phyloP scores from a whole-genome alignment of 2,113 vertebrate genomes.

The Chaenocephalus aceratus region DNA sequence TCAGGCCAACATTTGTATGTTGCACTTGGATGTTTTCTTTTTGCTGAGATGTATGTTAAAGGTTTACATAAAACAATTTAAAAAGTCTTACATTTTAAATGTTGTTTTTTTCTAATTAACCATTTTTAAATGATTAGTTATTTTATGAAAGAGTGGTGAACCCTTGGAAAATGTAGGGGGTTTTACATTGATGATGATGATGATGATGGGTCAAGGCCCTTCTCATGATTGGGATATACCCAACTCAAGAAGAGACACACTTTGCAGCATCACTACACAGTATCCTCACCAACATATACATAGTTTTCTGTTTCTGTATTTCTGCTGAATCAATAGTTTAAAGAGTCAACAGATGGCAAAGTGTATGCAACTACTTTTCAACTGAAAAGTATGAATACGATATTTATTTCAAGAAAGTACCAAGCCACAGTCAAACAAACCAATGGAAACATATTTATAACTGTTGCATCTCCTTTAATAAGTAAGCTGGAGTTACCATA shows the following conservation, averaged over 20 bases:
- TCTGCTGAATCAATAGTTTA: neutral
- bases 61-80: conserved; percentile 77
- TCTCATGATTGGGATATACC: neutral
- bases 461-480: neutral
- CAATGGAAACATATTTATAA: neutral
- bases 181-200: neutral
- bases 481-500: neutral
- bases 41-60: conserved; percentile 56
- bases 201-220: neutral
- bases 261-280: conserved; percentile 5
- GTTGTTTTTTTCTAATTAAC: neutral
- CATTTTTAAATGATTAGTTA: neutral
- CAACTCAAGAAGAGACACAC: neutral
- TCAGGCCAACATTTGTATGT: conserved; percentile 22
- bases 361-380: conserved; percentile 35
- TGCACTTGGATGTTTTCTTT: conserved; percentile 51
- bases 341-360: conserved; percentile 32
- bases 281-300: neutral
- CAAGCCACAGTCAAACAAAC: neutral
- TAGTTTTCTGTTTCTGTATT: neutral
- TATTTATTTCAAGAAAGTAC: neutral
- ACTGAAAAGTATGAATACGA: conserved; percentile 33
- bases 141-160: neutral
- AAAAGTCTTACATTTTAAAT: conserved; percentile 67
- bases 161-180: neutral